Conservation (phyloP, 2,888 invertebrate species). For the Drosophila mimica region DNA sequence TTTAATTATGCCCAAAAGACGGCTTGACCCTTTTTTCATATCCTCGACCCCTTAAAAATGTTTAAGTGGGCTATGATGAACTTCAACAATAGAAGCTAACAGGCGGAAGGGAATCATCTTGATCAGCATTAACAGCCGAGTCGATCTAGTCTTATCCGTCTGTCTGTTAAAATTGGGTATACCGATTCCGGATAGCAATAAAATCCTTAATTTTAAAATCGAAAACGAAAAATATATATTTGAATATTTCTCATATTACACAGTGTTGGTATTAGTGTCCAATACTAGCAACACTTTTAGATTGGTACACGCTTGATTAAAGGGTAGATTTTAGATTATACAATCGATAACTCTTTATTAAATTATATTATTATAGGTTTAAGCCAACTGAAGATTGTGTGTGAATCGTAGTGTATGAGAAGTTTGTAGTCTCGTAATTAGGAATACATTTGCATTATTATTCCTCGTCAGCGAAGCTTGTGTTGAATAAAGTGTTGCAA, state of each 20-base stretch:
- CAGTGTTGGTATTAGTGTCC: background rate
- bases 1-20: constrained; percentile 66
- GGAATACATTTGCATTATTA: constrained; percentile 15
- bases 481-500: constrained; percentile 86
- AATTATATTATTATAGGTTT: background rate
- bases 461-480: constrained; percentile 74
- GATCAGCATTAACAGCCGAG: background rate
- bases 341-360: constrained; percentile 1
- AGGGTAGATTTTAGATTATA: background rate
- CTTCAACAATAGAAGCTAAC: background rate
- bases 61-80: background rate
- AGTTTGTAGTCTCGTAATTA: background rate
- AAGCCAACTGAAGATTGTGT: background rate
- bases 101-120: background rate
- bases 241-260: background rate
- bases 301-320: no score
- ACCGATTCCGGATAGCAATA: background rate
- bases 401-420: background rate
- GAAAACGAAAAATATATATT: background rate
- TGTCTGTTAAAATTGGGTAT: background rate
- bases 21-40: constrained; percentile 52
- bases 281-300: background rate
- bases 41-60: background rate
- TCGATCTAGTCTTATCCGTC: background rate
- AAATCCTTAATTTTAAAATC: background rate